Evolutionary conservation across 2,888 invertebrate genomes (phyloP).

Genomic region (Leucophenga maculata): DNA sequence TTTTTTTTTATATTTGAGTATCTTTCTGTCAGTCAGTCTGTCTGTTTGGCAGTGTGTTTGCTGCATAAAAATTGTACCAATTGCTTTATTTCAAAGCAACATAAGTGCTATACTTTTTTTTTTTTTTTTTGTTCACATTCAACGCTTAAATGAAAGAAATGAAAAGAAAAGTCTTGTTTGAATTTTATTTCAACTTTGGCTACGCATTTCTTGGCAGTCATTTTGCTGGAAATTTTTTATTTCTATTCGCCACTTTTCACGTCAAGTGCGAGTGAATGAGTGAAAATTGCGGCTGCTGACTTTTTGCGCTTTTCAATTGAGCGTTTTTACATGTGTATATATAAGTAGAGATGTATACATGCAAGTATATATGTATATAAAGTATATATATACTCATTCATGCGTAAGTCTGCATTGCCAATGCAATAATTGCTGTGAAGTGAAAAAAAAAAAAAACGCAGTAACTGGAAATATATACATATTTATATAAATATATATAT

Average conservation of each 20-base stretch:
- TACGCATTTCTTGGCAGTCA: not conserved
- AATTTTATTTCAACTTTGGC: not conserved
- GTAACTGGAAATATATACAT: not conserved
- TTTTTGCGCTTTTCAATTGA: conserved; percentile 49
- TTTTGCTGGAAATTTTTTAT: conserved; percentile 18
- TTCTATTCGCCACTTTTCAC: conserved; percentile 61
- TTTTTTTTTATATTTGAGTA: not conserved
- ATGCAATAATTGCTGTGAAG: conserved; percentile 21
- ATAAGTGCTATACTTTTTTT: not conserved
- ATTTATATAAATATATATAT: no score
- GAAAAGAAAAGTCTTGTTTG: not conserved
- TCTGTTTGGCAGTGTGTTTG: no score
- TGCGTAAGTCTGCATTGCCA: conserved; percentile 25
- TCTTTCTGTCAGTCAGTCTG: no score
- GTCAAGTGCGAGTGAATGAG: conserved; percentile 57
- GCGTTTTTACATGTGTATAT: conserved; percentile 60
- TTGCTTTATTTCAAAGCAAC: no score
- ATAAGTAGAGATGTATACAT: conserved; percentile 50
- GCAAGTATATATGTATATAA: conserved; percentile 13
- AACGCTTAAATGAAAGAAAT: not conserved
- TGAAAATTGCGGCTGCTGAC: conserved; percentile 34
- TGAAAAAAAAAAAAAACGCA: not conserved
- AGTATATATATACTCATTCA: conserved; percentile 21
- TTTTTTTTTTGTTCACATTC: not conserved
- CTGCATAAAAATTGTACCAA: no score